These are phyloP conservation scores for Tetramorium parvispinum DNA, from an alignment of 1,140 invertebrate genomes.

Conservation along the genomic window DNA sequence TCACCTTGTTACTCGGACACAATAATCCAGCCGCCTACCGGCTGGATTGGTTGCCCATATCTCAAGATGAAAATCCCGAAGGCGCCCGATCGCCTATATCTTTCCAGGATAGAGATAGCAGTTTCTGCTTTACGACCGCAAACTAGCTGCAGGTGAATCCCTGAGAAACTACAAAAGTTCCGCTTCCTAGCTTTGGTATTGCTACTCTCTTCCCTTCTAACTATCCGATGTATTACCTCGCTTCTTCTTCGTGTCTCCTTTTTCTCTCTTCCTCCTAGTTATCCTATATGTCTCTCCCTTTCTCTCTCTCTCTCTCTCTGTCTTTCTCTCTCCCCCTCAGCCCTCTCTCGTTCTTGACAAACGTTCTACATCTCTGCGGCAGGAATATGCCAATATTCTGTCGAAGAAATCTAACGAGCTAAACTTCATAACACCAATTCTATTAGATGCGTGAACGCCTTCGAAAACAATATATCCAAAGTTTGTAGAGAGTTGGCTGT, in stretches of 20 bases:
- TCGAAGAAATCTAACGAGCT: constrained; percentile 42
- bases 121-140: constrained; percentile 56
- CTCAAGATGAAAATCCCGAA: constrained; percentile 63
- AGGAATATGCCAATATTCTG: constrained; percentile 43
- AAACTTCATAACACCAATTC: constrained; percentile 42
- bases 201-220: neutral
- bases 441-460: constrained; percentile 39
- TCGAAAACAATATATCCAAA: constrained; percentile 51
- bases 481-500: constrained; percentile 7
- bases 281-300: neutral
- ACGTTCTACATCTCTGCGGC: constrained; percentile 4
- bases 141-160: constrained; percentile 30
- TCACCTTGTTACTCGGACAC: constrained; percentile 72
- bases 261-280: neutral
- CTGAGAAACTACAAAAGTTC: constrained; percentile 63
- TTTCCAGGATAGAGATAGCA: constrained; percentile 35
- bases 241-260: neutral
- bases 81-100: neutral
- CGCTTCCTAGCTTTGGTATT: neutral
- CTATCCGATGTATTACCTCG: constrained; percentile 13
- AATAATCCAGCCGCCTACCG: constrained; percentile 67
- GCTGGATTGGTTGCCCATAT: constrained; percentile 62
- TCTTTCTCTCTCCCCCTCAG: no score
- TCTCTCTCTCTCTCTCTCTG: no score
- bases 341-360: neutral